Evolutionary conservation across 2,797 vertebrate species (phyloP).

Genomic region (Synanceia verrucosa): DNA sequence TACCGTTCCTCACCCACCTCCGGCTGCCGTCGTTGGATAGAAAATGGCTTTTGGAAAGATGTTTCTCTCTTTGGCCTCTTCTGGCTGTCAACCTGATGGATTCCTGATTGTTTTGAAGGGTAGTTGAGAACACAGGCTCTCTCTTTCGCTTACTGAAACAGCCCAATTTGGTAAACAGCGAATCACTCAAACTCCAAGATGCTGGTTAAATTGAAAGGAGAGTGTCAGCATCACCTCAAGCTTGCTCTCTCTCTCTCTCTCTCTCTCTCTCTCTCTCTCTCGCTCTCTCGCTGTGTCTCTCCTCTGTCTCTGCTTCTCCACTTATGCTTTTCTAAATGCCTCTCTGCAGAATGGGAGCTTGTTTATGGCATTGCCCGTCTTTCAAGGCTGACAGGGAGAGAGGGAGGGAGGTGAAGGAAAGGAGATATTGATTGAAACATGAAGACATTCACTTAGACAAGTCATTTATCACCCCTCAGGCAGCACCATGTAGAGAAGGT

Average conservation of each 20-base stretch:
- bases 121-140: slow-evolving; percentile 60
- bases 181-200: slow-evolving; percentile 65
- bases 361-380: slow-evolving; percentile 64
- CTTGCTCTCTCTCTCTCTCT: slow-evolving; percentile 46
- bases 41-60: slow-evolving; percentile 73
- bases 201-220: slow-evolving; percentile 72
- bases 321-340: slow-evolving; percentile 61
- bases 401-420: slow-evolving; percentile 33
- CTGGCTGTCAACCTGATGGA: slow-evolving; percentile 75
- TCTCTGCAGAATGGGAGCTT: slow-evolving; percentile 63
- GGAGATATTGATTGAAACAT: slow-evolving; percentile 74
- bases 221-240: slow-evolving; percentile 67
- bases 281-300: slow-evolving; percentile 17
- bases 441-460: slow-evolving; percentile 74
- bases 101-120: slow-evolving; percentile 76
- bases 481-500: slow-evolving; percentile 35
- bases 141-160: slow-evolving; percentile 54
- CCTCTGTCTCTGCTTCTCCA: slow-evolving; percentile 53
- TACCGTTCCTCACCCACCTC: slow-evolving; percentile 61
- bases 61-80: slow-evolving; percentile 61
- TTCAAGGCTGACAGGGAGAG: slow-evolving; percentile 44
- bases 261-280: not conserved
- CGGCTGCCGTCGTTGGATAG: slow-evolving; percentile 48
- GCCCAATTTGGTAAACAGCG: slow-evolving; percentile 76
- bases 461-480: slow-evolving; percentile 69